Evolutionary conservation across 2,888 invertebrate genomes (phyloP).

Genomic region (Amblyteles armatorius): DNA sequence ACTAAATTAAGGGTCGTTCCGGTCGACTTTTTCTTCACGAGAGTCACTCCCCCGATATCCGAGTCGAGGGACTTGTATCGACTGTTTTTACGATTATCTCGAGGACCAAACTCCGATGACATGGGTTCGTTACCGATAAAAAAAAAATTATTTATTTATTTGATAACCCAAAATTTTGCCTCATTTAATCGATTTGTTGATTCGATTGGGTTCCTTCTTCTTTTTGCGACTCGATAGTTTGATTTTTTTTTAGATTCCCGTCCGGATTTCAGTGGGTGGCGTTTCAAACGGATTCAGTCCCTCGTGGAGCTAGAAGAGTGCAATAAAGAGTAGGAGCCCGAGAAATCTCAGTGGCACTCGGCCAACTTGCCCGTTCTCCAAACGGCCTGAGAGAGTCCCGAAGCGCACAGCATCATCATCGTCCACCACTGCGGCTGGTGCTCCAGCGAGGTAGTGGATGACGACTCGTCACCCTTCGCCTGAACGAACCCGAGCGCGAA

Average conservation of each 20-base stretch:
- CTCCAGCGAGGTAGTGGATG: conserved; percentile 40
- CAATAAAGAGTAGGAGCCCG: conserved; percentile 73
- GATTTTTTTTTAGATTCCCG: neutral
- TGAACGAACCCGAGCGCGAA: conserved; percentile 59
- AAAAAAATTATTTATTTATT: neutral
- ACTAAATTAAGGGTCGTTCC: conserved; percentile 79
- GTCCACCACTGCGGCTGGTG: conserved; percentile 15
- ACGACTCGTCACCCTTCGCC: conserved; percentile 60
- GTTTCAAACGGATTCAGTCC: conserved; percentile 26
- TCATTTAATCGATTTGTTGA: neutral
- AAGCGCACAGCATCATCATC: conserved; percentile 16
- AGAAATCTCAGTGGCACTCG: conserved; percentile 75
- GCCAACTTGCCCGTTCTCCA: conserved; percentile 73
- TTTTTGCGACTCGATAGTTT: neutral
- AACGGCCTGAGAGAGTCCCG: conserved; percentile 39
- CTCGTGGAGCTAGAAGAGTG: conserved; percentile 54
- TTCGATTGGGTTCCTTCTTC: neutral
- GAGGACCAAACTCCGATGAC: neutral
- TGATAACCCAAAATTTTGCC: neutral
- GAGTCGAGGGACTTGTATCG: conserved; percentile 27
- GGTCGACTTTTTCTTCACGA: conserved; percentile 68
- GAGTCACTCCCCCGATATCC: conserved; percentile 22
- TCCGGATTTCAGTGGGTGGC: conserved; percentile 26
- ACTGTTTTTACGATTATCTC: conserved; percentile 15
- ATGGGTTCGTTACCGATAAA: neutral